Evolutionary conservation across 2,113 vertebrate genomes (phyloP), one percentile per base, ranked within the genome.

Genomic region (Carassius carassius): DNA sequence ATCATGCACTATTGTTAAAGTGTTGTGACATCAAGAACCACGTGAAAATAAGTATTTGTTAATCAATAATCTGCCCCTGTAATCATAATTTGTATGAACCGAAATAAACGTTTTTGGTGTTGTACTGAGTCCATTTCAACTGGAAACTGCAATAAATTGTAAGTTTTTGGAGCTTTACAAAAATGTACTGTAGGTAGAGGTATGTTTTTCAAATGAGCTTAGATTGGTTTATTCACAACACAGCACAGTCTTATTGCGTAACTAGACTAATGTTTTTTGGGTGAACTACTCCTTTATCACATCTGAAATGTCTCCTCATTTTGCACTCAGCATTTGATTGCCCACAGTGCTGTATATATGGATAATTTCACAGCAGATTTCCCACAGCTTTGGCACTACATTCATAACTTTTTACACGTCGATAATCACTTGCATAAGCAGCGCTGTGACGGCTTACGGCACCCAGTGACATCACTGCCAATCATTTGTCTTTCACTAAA

Each of bases 401-500:
- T 60, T 60, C 32, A 41, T 60, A 32, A 56, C 19, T 41, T 37
- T 78, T 77, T 16, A 49, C 70, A 74, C 12, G 6, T 47, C 41
- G 12, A 62, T 60, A 78, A 78, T 62, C 0, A 78, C 19, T 35
- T 7, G 35, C 21, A 78, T 41, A 78, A 62, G 41, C 41, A 49
- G 70, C 32, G 23, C 17, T 1, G 35, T 5, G 1, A 6, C 0
- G 5, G 41, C 41, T 4, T 41, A 60, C 37, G 76, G 19, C 76
- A 60, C 32, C 11, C 11, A 35, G 51, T 60, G 75, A 35, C 51
- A 79, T 62, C 35, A 4, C 56, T 63, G 77, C 37, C 77, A 79
- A 79, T 79, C 35, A 62, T 78, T 11, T 23, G 70, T 41, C 77
- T 62, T 62, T 79, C 35, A 63, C 21, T 62, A 23, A 23, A 78